These are phyloP conservation scores for Caiman crocodilus DNA, from an alignment of 2,797 vertebrate species.

Conservation along the genomic window DNA sequence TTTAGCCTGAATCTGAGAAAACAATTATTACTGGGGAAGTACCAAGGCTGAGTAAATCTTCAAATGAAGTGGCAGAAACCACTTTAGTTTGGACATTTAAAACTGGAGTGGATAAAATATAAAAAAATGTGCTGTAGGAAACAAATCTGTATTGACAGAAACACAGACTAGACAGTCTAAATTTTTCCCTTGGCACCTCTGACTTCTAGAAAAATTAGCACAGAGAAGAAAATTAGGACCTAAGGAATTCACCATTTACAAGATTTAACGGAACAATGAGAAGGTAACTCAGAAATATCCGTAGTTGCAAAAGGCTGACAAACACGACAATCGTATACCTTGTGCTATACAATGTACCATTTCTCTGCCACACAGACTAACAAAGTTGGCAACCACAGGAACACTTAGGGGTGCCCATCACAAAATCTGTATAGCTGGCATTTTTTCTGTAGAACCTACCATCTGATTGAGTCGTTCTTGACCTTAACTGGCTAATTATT, in stretches of 20 bases:
- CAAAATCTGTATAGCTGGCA: neutral
- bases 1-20: constrained; percentile 10
- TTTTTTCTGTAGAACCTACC: neutral
- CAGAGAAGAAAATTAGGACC: neutral
- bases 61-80: neutral
- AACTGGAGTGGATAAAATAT: constrained; percentile 22
- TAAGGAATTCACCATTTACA: neutral
- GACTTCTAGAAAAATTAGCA: neutral
- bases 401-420: neutral
- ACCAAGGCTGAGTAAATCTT: neutral
- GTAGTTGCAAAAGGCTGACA: neutral
- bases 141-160: neutral
- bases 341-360: neutral
- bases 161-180: neutral
- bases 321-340: neutral
- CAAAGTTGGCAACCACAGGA: neutral
- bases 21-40: constrained; percentile 13
- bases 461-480: neutral
- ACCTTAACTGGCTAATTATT: neutral
- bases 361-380: neutral
- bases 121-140: neutral
- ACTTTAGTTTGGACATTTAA: neutral
- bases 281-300: neutral
- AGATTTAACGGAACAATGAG: neutral
- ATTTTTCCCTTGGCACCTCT: neutral